Percentiles rank a stretch among this genome's conserved stretches.
Evolutionary conservation across 2,113 vertebrate genomes (phyloP).

Genomic region (Heterotis niloticus): DNA sequence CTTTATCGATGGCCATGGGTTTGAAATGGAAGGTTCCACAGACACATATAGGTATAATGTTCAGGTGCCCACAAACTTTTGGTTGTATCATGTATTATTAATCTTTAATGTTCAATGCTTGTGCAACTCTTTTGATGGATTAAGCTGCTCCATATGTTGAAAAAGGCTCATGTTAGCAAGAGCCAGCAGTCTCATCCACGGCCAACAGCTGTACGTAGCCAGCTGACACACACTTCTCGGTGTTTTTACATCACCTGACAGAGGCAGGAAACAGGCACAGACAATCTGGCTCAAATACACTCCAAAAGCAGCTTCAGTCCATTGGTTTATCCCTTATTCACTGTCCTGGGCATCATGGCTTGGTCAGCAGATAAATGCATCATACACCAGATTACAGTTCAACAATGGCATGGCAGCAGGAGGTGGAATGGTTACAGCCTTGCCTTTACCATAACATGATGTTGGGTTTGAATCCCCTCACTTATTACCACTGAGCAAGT

Average conservation of each 20-base stretch:
- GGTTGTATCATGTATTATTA: background rate
- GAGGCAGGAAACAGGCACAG: background rate
- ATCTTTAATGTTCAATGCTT: background rate
- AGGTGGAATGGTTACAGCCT: no score
- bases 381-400: slow-evolving; percentile 2
- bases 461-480: no score
- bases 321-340: background rate
- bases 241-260: slow-evolving; percentile 10
- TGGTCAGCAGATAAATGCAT: background rate
- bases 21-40: no score
- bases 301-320: slow-evolving; percentile 29
- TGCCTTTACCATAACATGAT: no score
- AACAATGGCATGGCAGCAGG: no score
- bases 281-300: slow-evolving; percentile 32
- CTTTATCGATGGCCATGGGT: no score
- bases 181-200: no score
- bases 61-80: no score
- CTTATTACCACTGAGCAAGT: no score
- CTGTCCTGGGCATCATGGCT: background rate
- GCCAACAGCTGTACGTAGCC: no score
- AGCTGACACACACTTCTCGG: background rate
- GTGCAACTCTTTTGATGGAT: background rate
- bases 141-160: background rate
- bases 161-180: no score
- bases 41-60: no score